Conservation (phyloP, 2,113 vertebrate species). For the Vireo altiloquus region DNA sequence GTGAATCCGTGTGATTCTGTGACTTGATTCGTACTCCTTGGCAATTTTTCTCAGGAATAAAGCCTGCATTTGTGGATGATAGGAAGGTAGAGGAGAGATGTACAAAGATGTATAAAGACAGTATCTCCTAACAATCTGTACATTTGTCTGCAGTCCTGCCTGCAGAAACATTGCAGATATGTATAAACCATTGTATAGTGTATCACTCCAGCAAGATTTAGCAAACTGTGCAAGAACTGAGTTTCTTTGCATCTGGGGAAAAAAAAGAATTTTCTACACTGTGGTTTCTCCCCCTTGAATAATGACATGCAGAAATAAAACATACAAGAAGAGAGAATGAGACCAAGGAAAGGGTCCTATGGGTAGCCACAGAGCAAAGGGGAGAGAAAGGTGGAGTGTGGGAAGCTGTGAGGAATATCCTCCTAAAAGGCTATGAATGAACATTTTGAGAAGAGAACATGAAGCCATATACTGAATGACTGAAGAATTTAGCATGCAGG, state of each 20-base stretch:
- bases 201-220: neutral
- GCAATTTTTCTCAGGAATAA: neutral
- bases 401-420: neutral
- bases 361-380: neutral
- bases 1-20: neutral
- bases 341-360: neutral
- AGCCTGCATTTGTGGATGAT: neutral
- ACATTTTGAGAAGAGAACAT: neutral
- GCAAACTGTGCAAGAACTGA: neutral
- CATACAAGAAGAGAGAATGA: neutral
- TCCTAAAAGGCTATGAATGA: neutral
- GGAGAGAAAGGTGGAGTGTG: neutral
- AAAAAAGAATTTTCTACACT: neutral
- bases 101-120: neutral
- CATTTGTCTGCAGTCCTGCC: neutral
- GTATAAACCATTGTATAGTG: neutral
- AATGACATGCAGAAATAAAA: neutral
- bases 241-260: neutral
- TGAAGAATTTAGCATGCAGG: neutral
- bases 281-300: neutral
- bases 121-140: neutral
- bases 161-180: neutral
- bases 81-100: neutral
- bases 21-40: neutral
- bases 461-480: neutral